A percentile compares a stretch with the other conserved stretches of the same genome.
These are phyloP conservation scores for Aegotheles bennettii DNA, from an alignment of 2,113 vertebrate genomes.

Conservation along the genomic window DNA sequence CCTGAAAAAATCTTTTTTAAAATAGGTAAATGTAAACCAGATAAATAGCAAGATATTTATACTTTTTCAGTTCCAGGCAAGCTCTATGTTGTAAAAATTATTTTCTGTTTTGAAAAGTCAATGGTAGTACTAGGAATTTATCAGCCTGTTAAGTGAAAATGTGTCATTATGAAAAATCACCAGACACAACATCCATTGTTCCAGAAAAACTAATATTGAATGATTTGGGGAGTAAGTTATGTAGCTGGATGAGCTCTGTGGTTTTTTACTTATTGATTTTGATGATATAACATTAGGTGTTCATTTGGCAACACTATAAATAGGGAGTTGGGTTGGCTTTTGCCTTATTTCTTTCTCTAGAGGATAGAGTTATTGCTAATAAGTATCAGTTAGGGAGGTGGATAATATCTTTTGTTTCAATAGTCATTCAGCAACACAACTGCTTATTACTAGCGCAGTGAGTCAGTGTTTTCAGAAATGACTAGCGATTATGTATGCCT, in stretches of 20 bases:
- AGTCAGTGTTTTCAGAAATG: background rate
- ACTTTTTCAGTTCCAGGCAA: background rate
- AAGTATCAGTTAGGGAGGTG: background rate
- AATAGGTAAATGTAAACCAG: background rate
- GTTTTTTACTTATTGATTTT: background rate
- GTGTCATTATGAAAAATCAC: background rate
- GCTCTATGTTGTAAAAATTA: background rate
- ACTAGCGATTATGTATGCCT: background rate
- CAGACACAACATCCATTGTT: background rate
- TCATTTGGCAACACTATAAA: background rate
- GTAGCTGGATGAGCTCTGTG: background rate
- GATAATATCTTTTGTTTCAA: background rate
- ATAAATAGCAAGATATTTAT: background rate
- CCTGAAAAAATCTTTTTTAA: background rate
- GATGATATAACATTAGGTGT: background rate
- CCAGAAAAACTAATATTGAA: background rate
- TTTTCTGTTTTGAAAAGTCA: background rate
- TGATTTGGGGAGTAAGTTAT: background rate
- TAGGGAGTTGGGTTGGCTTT: background rate
- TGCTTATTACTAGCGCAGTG: background rate
- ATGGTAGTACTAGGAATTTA: background rate
- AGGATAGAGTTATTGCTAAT: background rate
- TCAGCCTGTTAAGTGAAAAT: background rate
- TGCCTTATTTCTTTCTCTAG: background rate
- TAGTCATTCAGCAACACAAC: background rate